Conservation (phyloP, 2,113 vertebrate species). For the Caretta caretta region DNA sequence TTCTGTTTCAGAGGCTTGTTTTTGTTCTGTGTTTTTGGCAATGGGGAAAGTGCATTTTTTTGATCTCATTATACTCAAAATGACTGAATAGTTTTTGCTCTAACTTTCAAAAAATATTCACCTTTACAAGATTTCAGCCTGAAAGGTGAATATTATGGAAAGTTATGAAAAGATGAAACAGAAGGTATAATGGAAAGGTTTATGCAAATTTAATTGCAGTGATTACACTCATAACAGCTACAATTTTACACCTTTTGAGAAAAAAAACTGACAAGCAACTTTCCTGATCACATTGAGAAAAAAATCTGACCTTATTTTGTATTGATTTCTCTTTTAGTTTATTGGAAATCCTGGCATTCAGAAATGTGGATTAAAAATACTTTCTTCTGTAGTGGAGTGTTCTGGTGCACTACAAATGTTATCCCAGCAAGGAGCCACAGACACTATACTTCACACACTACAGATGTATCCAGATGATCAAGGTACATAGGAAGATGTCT, state of each 20-base stretch:
- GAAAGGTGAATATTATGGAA: neutral
- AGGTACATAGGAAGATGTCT: conserved; percentile 77
- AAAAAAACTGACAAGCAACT: rapidly evolving
- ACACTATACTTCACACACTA: conserved; percentile 89
- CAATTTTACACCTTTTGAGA: neutral
- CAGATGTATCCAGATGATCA: conserved; percentile 92
- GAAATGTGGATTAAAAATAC: conserved; percentile 87
- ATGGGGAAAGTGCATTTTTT: neutral
- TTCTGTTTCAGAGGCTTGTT: neutral
- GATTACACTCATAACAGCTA: neutral
- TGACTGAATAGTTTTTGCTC: neutral
- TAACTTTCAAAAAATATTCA: neutral
- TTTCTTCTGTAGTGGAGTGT: conserved; percentile 85
- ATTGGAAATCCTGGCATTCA: conserved; percentile 90
- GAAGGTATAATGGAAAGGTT: neutral
- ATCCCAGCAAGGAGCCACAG: conserved; percentile 90
- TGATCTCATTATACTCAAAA: neutral
- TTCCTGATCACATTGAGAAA: neutral
- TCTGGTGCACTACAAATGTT: conserved; percentile 88
- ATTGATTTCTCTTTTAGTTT: conserved; percentile 81
- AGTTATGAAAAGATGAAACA: neutral
- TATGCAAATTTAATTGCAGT: neutral
- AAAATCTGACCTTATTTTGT: neutral
- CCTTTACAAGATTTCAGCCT: neutral
- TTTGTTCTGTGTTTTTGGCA: neutral